A percentile compares a stretch with the other conserved stretches of the same genome.
These are phyloP conservation scores for Ptilodon capucinus DNA, from an alignment of 2,888 invertebrate genomes.

Conservation along the genomic window DNA sequence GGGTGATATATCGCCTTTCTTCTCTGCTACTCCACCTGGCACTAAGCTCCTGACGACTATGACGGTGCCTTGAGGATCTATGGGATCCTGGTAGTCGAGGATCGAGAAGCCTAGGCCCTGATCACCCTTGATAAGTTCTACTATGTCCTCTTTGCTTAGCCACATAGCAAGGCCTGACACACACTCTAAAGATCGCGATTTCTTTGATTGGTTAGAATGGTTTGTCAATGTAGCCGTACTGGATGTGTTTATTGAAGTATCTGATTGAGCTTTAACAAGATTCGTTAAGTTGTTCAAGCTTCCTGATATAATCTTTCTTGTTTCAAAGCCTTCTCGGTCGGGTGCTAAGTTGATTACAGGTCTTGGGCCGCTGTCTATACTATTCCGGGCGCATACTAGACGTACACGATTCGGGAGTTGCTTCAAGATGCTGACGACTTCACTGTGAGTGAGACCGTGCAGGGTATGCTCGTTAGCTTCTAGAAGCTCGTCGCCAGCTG, in stretches of 20 bases:
- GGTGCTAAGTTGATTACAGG: conserved; percentile 90
- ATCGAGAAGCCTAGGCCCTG: conserved; percentile 99
- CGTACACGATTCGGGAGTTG: conserved; percentile 95
- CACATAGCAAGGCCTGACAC: conserved; percentile 98
- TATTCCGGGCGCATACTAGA: conserved; percentile 93
- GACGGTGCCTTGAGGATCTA: conserved; percentile 96
- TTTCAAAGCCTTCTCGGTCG: conserved; percentile 90
- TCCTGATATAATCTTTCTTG: conserved; percentile 91
- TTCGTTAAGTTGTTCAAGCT: conserved; percentile 91
- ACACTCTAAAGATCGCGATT: conserved; percentile 97
- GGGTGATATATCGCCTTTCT: conserved; percentile 96
- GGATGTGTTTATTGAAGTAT: conserved; percentile 94
- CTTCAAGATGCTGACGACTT: conserved; percentile 97
- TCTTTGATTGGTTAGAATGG: conserved; percentile 85
- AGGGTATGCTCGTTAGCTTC: conserved; percentile 97
- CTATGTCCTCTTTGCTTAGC: conserved; percentile 96
- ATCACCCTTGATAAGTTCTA: conserved; percentile 96
- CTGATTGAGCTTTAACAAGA: conserved; percentile 96
- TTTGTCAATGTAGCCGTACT: conserved; percentile 91
- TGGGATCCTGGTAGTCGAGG: conserved; percentile 98
- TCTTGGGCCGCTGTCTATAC: conserved; percentile 85
- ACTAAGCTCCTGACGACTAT: conserved; percentile 98
- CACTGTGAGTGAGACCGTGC: conserved; percentile 96
- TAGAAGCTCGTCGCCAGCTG: conserved; percentile 97
- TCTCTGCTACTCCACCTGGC: conserved; percentile 98